Conservation (phyloP, 2,888 invertebrate genomes). For the Gastracanthus pulcherrimus region DNA sequence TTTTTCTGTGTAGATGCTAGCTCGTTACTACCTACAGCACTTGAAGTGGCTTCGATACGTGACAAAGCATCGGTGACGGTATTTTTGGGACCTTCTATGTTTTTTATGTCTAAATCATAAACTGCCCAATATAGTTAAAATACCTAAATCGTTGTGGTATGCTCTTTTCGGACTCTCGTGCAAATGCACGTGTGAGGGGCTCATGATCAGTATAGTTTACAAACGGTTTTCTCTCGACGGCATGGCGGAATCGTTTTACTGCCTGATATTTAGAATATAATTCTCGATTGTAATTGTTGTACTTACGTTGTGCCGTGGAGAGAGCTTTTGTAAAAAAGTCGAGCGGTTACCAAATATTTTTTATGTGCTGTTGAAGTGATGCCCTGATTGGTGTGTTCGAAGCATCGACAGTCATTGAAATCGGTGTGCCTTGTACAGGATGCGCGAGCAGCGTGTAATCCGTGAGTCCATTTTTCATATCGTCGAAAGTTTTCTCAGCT, state of each 20-base stretch:
- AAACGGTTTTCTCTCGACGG: slow-evolving; percentile 43
- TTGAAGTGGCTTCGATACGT: background rate
- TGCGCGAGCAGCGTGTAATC: slow-evolving; percentile 24
- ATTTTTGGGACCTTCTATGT: background rate
- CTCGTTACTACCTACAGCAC: background rate
- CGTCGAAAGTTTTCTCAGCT: slow-evolving; percentile 16
- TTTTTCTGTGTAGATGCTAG: background rate
- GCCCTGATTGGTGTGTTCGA: slow-evolving; percentile 43
- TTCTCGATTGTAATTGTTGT: slow-evolving; percentile 47
- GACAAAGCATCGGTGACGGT: background rate
- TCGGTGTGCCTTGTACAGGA: background rate
- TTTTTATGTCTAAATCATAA: background rate
- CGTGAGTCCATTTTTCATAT: slow-evolving; percentile 1
- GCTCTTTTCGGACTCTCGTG: slow-evolving; percentile 57
- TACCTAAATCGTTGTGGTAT: slow-evolving; percentile 60
- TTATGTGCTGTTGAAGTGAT: slow-evolving; percentile 10
- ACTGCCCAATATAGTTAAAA: background rate
- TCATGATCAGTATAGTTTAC: slow-evolving; percentile 29
- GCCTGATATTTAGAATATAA: slow-evolving; percentile 38
- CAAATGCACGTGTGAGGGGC: slow-evolving; percentile 34
- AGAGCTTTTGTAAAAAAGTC: background rate
- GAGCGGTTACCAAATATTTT: background rate
- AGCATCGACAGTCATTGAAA: slow-evolving; percentile 34
- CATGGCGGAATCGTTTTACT: slow-evolving; percentile 42
- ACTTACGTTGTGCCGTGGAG: too few species aligned